These are phyloP conservation scores for Norana najaformis DNA, from an alignment of 2,888 invertebrate species.

Conservation along the genomic window DNA sequence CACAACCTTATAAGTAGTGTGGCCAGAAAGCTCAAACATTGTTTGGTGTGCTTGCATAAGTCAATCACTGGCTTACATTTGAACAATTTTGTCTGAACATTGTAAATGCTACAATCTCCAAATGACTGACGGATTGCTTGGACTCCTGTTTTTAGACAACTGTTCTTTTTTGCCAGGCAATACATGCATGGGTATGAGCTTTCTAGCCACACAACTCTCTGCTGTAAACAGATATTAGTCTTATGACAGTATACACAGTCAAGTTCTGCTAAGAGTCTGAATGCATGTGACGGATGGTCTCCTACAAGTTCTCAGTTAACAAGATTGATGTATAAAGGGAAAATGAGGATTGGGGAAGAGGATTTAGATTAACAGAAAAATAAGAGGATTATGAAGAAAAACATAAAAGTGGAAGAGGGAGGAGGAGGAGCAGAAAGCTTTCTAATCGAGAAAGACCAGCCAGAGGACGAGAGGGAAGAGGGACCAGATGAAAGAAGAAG, in stretches of 20 bases:
- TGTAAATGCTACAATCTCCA: background rate
- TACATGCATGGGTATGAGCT: background rate
- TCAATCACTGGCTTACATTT: background rate
- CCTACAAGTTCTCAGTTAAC: background rate
- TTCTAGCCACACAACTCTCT: background rate
- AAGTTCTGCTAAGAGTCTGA: background rate
- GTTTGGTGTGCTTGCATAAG: background rate
- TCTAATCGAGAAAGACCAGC: background rate
- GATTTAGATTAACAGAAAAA: background rate
- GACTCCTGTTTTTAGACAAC: background rate
- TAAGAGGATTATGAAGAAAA: background rate
- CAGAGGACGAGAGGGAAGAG: background rate
- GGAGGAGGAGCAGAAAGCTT: background rate
- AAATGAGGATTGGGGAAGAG: background rate
- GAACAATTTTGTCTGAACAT: background rate
- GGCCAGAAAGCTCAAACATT: background rate
- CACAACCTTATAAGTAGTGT: background rate
- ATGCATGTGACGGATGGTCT: background rate
- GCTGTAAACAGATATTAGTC: background rate
- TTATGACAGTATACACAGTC: background rate
- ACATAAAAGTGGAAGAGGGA: too few relatives aligned
- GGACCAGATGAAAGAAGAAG: background rate
- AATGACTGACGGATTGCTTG: background rate
- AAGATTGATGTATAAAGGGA: background rate
- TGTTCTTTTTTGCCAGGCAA: too few relatives aligned